Percentiles rank a stretch among this genome's conserved stretches.
Evolutionary conservation across 2,888 invertebrate species (phyloP).

Genomic region (Pocota personata): DNA sequence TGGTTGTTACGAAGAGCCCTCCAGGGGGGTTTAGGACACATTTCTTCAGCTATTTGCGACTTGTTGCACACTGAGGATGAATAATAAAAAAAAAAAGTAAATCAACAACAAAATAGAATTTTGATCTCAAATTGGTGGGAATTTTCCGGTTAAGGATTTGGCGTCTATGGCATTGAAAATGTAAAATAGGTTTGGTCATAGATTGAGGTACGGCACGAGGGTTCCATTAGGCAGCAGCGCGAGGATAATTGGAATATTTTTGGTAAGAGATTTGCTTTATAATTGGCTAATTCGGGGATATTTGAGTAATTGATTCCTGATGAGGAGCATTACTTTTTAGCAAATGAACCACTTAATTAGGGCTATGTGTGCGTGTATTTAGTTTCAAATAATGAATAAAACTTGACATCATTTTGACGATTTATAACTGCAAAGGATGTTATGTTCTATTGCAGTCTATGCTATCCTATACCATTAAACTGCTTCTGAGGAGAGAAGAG

Average conservation of each 20-base stretch:
- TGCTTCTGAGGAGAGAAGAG: too few species aligned
- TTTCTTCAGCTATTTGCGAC: constrained; percentile 62
- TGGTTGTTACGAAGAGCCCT: constrained; percentile 33
- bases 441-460: too few species aligned
- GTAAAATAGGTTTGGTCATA: not conserved
- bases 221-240: not conserved
- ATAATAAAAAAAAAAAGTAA: constrained; percentile 15
- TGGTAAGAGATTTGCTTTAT: not conserved
- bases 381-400: not conserved
- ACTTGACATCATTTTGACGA: not conserved
- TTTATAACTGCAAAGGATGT: too few species aligned
- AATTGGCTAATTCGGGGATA: constrained; percentile 31
- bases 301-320: constrained; percentile 21
- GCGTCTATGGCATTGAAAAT: constrained; percentile 18
- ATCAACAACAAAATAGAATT: constrained; percentile 36
- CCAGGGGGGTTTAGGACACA: constrained; percentile 35
- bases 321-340: not conserved
- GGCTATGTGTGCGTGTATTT: not conserved
- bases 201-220: not conserved
- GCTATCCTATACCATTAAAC: too few species aligned
- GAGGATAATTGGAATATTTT: constrained; percentile 9
- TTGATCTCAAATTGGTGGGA: constrained; percentile 42
- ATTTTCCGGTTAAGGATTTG: constrained; percentile 34
- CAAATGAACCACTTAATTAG: constrained; percentile 7
- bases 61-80: constrained; percentile 50